These are phyloP conservation scores for Chlorops oryzae DNA, from an alignment of 1,140 invertebrate genomes.

Conservation along the genomic window DNA sequence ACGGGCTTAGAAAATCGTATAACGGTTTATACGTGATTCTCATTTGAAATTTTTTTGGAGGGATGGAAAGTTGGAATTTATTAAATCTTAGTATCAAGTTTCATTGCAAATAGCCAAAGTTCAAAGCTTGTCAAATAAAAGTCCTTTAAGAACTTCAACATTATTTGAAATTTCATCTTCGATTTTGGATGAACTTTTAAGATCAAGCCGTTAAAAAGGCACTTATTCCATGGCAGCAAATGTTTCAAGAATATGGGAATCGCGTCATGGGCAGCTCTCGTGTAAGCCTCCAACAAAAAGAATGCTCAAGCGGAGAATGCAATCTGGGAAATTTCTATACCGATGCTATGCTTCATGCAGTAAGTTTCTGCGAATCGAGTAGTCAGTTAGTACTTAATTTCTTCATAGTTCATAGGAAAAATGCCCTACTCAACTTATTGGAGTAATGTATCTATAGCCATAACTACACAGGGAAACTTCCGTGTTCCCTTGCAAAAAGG, in stretches of 20 bases:
- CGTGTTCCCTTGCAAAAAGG: slow-evolving; percentile 23
- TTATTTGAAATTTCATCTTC: no score
- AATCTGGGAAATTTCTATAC: slow-evolving; percentile 69
- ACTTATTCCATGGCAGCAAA: slow-evolving; percentile 54
- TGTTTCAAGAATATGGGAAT: slow-evolving; percentile 54
- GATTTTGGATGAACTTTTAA: no score
- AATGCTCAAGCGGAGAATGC: slow-evolving; percentile 61
- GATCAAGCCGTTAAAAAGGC: no score
- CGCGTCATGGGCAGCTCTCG: slow-evolving; percentile 54
- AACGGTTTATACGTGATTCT: slow-evolving; percentile 1
- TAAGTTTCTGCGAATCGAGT: slow-evolving; percentile 10
- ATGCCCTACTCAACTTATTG: slow-evolving; percentile 10
- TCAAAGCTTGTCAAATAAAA: no score
- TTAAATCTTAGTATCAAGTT: no score
- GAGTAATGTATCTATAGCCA: slow-evolving; percentile 30
- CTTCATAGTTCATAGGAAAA: slow-evolving; percentile 26
- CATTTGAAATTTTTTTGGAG: no score
- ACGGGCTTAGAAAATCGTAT: slow-evolving; percentile 11
- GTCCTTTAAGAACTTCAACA: no score
- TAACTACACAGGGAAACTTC: slow-evolving; percentile 32
- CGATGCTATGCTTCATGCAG: slow-evolving; percentile 61
- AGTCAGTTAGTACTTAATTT: neutral
- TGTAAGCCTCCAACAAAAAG: slow-evolving; percentile 53
- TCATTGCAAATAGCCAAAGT: no score
- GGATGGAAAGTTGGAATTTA: no score